Percentiles rank a stretch among this genome's conserved stretches.
phyloP scores from a whole-genome alignment of 2,113 vertebrate species.

The Paramormyrops kingsleyae region DNA sequence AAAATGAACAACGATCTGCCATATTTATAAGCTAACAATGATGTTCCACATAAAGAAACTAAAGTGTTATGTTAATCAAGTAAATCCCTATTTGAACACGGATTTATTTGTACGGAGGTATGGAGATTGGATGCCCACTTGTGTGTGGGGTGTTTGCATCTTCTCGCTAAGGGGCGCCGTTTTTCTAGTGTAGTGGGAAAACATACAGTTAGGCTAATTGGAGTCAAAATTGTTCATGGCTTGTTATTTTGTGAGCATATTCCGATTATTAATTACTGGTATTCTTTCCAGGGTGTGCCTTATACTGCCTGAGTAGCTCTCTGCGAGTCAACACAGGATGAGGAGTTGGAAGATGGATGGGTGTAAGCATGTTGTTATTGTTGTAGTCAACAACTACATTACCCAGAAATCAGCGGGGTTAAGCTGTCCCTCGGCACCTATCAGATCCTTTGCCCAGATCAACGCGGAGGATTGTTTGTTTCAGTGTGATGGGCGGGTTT shows the following conservation, averaged over 20 bases:
- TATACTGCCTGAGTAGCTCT: neutral
- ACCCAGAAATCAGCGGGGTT: slow-evolving; percentile 46
- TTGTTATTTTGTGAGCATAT: neutral
- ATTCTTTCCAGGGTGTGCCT: neutral
- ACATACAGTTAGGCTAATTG: neutral
- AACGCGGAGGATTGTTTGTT: slow-evolving; percentile 33
- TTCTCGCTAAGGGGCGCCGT: neutral
- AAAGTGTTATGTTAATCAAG: neutral
- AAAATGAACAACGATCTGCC: neutral
- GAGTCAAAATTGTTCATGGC: neutral
- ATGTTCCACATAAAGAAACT: neutral
- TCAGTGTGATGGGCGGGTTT: neutral
- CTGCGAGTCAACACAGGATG: neutral
- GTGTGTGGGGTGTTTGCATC: neutral
- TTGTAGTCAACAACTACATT: slow-evolving; percentile 34
- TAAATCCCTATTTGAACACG: neutral
- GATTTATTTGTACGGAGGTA: neutral
- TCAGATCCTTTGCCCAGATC: slow-evolving; percentile 47
- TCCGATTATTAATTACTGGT: neutral
- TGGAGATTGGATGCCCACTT: neutral
- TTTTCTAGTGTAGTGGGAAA: neutral
- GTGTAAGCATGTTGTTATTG: neutral
- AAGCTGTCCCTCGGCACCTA: neutral
- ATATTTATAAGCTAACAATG: neutral
- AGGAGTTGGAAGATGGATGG: neutral